phyloP scores from a whole-genome alignment of 1,140 invertebrate genomes.

The Octopus sinensis region DNA sequence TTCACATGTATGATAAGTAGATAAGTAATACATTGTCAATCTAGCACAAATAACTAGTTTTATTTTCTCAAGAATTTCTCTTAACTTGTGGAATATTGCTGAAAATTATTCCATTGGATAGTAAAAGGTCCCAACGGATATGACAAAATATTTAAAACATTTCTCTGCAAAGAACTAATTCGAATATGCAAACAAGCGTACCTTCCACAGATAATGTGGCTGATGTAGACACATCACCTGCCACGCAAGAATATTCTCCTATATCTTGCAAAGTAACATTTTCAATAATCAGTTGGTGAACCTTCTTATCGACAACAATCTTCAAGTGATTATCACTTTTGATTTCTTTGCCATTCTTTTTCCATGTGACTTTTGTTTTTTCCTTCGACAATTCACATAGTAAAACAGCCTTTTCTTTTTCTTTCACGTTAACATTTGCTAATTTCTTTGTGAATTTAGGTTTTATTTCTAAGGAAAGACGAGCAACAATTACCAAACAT shows the following conservation, averaged over 20 bases:
- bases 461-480: neutral
- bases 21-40: too few relatives aligned
- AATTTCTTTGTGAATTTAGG: slow-evolving; percentile 9
- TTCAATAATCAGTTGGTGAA: slow-evolving; percentile 35
- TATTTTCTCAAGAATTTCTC: too few relatives aligned
- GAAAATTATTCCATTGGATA: too few relatives aligned
- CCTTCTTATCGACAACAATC: slow-evolving; percentile 53
- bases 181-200: slow-evolving; percentile 10
- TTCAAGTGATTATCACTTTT: slow-evolving; percentile 41
- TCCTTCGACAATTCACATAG: slow-evolving; percentile 52
- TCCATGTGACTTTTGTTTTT: slow-evolving; percentile 49
- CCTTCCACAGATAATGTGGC: slow-evolving; percentile 36
- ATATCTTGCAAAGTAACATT: slow-evolving; percentile 34
- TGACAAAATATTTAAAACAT: too few relatives aligned
- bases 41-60: too few relatives aligned
- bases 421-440: slow-evolving; percentile 34
- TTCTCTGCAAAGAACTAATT: too few relatives aligned
- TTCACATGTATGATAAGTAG: too few relatives aligned
- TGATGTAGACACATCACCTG: slow-evolving; percentile 34
- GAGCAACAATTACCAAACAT: neutral
- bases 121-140: too few relatives aligned
- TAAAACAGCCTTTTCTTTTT: slow-evolving; percentile 44
- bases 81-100: too few relatives aligned
- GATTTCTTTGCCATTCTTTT: slow-evolving; percentile 57
- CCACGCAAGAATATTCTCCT: slow-evolving; percentile 45